Base-by-base conservation (phyloP, 2,797 vertebrate genomes). In the Poeciliopsis infans region DNA sequence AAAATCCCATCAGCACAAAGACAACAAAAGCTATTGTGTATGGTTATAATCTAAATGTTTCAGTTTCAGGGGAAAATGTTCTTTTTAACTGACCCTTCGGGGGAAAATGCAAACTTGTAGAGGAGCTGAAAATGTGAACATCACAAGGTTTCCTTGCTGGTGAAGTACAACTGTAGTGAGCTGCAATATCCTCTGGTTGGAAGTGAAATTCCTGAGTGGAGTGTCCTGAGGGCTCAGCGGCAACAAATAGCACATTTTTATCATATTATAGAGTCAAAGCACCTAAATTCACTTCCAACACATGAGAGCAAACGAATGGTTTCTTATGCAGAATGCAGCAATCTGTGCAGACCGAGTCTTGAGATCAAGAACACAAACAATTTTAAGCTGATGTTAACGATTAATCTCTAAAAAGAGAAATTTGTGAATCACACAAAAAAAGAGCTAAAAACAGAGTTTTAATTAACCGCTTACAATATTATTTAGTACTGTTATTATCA, bases 111-210 rank as follows among this genome's bases (percentile, higher is more conserved):
- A 75, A 72, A 75, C 31, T 69, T 43, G 47, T 47, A n/a, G 72
- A 74, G 77, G 72, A 76, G n/a, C 25, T 53, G n/a, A 78, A 72
- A 64, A 66, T 46, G 11, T 61, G 20, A 16, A 86, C 4, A 25
- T 76, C 39, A 18, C 77, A 75, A 77, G 71, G 79, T 86, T 89
- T 88, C 76, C 16, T 51, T 82, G 84, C 82, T 79, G 78, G 83
- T 84, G 79, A 55, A 80, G 76, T 51, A 49, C 18, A 12, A 79
- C 20, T 53, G 36, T 68, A 66, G 69, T 81, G 79, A 88, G 83
- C 82, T 87, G 81, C 76, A 90, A 88, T 86, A 90, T 88, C 82
- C 85, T 88, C 66, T 89, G 55, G 75, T 81, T 61, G 72, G 72
- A 81, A 82, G 82, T 2, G 1, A 71, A 79, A 86, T 85, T 89